Evolutionary conservation across 23 tunicate genomes (phyloP), one percentile per base, ranked within the genome.

Genomic region (Ascidia mentula): DNA sequence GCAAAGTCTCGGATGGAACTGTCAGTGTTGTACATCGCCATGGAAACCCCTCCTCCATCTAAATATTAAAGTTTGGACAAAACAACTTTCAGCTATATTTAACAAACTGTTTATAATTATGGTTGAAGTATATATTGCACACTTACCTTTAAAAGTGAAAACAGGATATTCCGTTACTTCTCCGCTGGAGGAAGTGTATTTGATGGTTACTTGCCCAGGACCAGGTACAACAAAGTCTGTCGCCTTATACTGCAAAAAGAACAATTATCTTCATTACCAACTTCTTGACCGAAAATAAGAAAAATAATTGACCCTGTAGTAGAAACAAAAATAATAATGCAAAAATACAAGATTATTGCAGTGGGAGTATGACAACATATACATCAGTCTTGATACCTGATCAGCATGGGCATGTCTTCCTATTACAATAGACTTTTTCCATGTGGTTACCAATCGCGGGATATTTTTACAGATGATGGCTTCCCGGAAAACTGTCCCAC

Each of bases 11-110:
- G 22, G 71, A 93, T 88, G 31, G 98, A 93, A 46, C 84, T 88
- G 80, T 93, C 98, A 0, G 98, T 93, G 88, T 93, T 93, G 89
- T 93, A 93, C 98, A 93, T 93, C 59, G 98, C 98, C 98, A 93
- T 93, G 45, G 98, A 82, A 40, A 93, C 98, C 35, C 98, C 98
- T 39, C 98, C 98, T 26, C 89, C 84, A 38, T 89, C 98, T 89
- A 40, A 36, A 74, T 1, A 45, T 24, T 45, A 32, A 74, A 22
- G 4, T n/a, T 71, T 53, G n/a, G n/a, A n/a, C n/a, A n/a, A n/a
- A n/a, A n/a, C n/a, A n/a, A n/a, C n/a, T n/a, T n/a, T n/a, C n/a
- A n/a, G n/a, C n/a, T n/a, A n/a, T n/a, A 1, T 72, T 20, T 34
- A 4, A 72, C 20, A 26, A 72, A 72, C 20, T n/a, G 4, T 72